Percentiles rank a stretch among this genome's conserved stretches.
Conservation (phyloP, 2,113 vertebrate genomes). For the Pycnonotus jocosus region DNA sequence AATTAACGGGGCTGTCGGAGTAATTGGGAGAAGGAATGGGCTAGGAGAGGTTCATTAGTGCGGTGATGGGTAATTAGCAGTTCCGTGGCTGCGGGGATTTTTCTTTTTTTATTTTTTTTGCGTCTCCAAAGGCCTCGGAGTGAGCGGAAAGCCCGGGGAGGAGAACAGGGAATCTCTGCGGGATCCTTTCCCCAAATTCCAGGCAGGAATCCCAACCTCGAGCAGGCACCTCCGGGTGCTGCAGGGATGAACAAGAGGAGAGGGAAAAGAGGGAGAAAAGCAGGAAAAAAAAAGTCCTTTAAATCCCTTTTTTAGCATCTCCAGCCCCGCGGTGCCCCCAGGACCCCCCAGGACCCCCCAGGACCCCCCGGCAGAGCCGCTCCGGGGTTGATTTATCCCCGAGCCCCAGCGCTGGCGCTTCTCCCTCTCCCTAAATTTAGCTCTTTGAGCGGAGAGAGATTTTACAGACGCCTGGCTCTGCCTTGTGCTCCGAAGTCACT, state of each 20-base stretch:
- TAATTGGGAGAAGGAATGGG: neutral
- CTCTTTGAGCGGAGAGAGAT: slow-evolving; percentile 51
- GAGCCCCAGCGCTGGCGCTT: neutral
- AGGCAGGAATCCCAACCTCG: neutral
- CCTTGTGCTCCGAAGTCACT: slow-evolving; percentile 33
- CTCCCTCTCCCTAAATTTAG: slow-evolving; percentile 59
- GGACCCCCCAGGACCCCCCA: neutral
- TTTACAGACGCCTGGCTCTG: neutral
- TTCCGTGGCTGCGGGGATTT: neutral
- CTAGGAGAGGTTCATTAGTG: neutral
- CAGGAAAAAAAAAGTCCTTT: neutral
- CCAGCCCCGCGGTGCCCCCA: neutral
- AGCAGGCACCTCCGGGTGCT: neutral
- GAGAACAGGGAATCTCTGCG: neutral
- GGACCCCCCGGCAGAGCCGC: neutral
- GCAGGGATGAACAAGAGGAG: neutral
- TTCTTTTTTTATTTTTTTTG: neutral
- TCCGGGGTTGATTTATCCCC: neutral
- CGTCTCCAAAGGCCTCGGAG: neutral
- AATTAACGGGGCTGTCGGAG: neutral
- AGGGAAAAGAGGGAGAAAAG: neutral
- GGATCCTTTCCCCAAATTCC: neutral
- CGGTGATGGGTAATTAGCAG: neutral
- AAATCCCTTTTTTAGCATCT: neutral
- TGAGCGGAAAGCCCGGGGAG: neutral